Evolutionary conservation across 2,797 vertebrate species (phyloP).

Genomic region (Notoglanidium macrostoma): DNA sequence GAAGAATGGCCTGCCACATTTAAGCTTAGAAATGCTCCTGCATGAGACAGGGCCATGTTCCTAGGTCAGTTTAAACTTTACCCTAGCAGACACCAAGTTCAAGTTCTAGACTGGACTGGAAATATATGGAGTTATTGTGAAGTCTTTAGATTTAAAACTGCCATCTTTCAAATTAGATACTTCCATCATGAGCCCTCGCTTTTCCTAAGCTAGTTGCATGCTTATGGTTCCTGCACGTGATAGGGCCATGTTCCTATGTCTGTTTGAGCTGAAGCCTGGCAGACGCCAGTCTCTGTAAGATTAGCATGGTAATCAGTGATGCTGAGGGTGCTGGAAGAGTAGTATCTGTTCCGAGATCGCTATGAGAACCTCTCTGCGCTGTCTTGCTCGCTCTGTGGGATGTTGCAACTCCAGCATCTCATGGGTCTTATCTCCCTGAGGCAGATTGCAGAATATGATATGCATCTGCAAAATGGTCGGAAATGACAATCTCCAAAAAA

Average conservation of each 20-base stretch:
- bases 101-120: background rate
- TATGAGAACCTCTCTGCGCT: conserved; percentile 72
- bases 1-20: background rate
- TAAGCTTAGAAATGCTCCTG: background rate
- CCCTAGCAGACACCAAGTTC: background rate
- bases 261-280: conserved; percentile 42
- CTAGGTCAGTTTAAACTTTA: background rate
- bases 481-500: conserved; percentile 78
- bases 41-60: background rate
- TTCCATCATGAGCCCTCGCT: conserved; percentile 24
- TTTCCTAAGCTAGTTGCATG: conserved; percentile 12
- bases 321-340: conserved; percentile 62
- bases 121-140: background rate
- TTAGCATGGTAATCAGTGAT: conserved; percentile 61
- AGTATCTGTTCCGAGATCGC: conserved; percentile 74
- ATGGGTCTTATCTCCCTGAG: conserved; percentile 78
- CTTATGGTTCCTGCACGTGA: conserved; percentile 38
- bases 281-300: conserved; percentile 61
- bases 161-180: conserved; percentile 13
- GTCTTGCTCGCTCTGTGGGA: conserved; percentile 77
- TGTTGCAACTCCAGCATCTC: conserved; percentile 82
- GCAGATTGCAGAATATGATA: conserved; percentile 81
- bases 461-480: conserved; percentile 82
- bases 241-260: conserved; percentile 41
- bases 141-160: background rate